Evolutionary conservation across 2,113 vertebrate species (phyloP).

Genomic region (Mesitornis unicolor): DNA sequence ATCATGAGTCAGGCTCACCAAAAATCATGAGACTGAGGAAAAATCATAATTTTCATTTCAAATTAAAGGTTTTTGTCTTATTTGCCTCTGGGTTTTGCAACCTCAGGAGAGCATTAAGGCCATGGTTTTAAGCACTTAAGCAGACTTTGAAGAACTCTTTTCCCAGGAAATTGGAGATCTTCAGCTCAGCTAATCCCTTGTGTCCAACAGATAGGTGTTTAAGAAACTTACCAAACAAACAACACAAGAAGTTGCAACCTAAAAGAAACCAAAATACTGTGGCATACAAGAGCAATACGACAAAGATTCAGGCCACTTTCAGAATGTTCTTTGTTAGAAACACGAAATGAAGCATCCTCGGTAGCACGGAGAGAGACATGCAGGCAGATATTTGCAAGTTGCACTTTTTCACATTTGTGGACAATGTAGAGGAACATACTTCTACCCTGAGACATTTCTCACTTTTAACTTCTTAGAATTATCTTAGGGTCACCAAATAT

Average conservation of each 20-base stretch:
- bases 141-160: slow-evolving; percentile 12
- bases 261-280: background rate
- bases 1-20: background rate
- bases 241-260: background rate
- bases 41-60: background rate
- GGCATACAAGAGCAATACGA: background rate
- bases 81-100: background rate
- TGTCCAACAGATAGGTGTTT: background rate
- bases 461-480: background rate
- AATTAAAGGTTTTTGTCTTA: background rate
- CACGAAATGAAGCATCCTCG: background rate
- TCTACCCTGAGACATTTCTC: background rate
- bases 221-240: background rate
- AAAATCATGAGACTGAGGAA: background rate
- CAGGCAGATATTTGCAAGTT: background rate
- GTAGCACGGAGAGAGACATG: background rate
- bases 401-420: background rate
- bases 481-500: background rate
- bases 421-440: background rate
- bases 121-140: background rate
- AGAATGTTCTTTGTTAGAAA: background rate
- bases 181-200: background rate
- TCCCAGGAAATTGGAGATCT: background rate
- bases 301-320: background rate
- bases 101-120: background rate